Conservation (phyloP, 2,797 vertebrate species). For the Urophycis tenuis region DNA sequence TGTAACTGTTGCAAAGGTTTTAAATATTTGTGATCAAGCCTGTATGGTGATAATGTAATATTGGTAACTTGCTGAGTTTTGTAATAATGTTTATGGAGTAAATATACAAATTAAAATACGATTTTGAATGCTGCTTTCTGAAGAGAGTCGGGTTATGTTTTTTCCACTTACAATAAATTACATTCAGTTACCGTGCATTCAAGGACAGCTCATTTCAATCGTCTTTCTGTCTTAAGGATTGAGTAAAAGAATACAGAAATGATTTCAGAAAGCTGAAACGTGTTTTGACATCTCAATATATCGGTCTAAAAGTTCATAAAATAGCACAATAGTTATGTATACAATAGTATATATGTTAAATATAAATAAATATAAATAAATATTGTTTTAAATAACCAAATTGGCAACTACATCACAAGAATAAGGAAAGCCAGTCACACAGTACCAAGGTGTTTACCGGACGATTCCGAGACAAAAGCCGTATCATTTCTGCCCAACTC, state of each 20-base stretch:
- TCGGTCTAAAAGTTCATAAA: not conserved
- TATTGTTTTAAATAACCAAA: not conserved
- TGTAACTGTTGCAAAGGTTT: slow-evolving; percentile 99
- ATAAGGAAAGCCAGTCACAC: slow-evolving; percentile 43
- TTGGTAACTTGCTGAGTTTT: slow-evolving; percentile 99
- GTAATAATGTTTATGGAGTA: slow-evolving; percentile 99
- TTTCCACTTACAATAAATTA: slow-evolving; percentile 32
- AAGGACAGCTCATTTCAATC: not conserved
- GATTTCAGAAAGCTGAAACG: not conserved
- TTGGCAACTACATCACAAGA: slow-evolving; percentile 25
- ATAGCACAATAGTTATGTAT: not conserved
- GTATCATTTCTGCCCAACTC: slow-evolving; percentile 61
- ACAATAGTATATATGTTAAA: too few relatives aligned
- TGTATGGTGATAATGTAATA: slow-evolving; percentile 99
- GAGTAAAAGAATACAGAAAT: not conserved
- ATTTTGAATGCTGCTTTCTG: slow-evolving; percentile 97
- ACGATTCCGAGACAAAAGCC: slow-evolving; percentile 47
- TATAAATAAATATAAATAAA: too few relatives aligned
- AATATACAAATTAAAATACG: slow-evolving; percentile 99
- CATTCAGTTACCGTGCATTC: not conserved
- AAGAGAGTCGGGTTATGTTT: slow-evolving; percentile 70
- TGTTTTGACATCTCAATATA: not conserved
- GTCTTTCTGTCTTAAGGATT: not conserved
- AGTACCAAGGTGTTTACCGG: slow-evolving; percentile 42
- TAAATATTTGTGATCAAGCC: slow-evolving; percentile 99